A percentile compares a stretch with the other conserved stretches of the same genome.
Evolutionary conservation across 1,140 invertebrate species (phyloP).

Genomic region (Pararge aegeria): DNA sequence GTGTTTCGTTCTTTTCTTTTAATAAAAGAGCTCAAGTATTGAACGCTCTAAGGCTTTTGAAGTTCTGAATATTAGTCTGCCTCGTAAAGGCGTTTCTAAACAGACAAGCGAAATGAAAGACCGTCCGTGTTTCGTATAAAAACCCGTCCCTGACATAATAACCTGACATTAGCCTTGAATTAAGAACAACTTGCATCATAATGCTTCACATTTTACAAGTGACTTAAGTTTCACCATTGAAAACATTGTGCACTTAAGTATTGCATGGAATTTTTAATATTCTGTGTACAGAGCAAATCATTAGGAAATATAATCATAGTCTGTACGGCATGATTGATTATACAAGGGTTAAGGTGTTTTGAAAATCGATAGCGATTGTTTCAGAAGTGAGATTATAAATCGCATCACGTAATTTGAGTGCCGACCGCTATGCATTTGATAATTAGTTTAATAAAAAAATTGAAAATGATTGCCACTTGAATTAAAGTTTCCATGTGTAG

Average conservation of each 20-base stretch:
- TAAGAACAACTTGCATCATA: constrained; percentile 11
- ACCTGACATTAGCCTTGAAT: constrained; percentile 27
- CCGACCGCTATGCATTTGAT: no score
- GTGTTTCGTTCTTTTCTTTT: no score
- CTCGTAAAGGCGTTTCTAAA: constrained; percentile 17
- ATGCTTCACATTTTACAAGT: constrained; percentile 4
- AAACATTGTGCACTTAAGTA: not conserved
- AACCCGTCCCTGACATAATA: constrained; percentile 24
- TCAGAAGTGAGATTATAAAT: no score
- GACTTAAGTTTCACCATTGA: not conserved
- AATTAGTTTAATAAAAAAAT: no score
- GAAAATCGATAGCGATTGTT: no score
- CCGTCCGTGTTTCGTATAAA: constrained; percentile 14
- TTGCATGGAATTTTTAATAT: not conserved
- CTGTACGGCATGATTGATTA: no score
- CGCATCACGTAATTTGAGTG: no score
- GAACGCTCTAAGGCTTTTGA: constrained; percentile 18
- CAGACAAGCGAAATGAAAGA: constrained; percentile 15
- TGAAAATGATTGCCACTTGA: no score
- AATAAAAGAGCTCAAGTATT: not conserved
- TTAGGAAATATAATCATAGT: not conserved
- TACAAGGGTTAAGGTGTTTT: no score
- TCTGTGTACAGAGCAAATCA: not conserved
- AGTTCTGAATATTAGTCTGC: constrained; percentile 16
- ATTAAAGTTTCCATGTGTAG: no score